Conservation (phyloP, 2,888 invertebrate genomes). For the Rutpela maculata region DNA sequence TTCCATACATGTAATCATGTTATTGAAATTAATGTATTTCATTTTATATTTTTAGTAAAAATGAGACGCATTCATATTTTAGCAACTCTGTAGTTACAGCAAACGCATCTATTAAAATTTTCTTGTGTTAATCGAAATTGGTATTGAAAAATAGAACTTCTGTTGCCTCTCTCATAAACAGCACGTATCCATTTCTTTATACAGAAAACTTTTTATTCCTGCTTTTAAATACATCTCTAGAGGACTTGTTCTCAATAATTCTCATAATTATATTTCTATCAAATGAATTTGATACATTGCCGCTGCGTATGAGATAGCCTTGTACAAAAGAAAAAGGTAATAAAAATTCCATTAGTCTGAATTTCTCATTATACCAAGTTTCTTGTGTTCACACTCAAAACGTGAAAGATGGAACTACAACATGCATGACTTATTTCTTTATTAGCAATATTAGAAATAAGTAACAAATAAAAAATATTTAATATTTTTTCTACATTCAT, state of each 20-base stretch:
- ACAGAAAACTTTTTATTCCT: too few species aligned
- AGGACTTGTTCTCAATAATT: neutral
- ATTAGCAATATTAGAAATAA: neutral
- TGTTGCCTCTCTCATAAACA: too few species aligned
- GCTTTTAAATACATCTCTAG: neutral
- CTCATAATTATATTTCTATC: neutral
- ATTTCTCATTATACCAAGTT: conserved; percentile 15
- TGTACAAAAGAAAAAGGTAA: conserved; percentile 13
- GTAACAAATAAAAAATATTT: neutral
- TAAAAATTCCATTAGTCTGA: conserved; percentile 28
- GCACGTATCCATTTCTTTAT: too few species aligned
- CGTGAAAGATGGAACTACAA: conserved; percentile 14
- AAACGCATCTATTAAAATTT: too few species aligned
- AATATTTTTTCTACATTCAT: neutral
- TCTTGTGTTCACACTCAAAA: conserved; percentile 18
- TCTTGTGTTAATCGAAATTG: too few species aligned
- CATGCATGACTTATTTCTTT: conserved; percentile 11
- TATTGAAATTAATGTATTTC: too few species aligned
- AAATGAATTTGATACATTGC: neutral
- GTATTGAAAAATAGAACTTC: too few species aligned
- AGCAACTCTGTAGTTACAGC: too few species aligned
- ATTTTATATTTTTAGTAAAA: too few species aligned
- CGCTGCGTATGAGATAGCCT: neutral
- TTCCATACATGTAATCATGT: too few species aligned
- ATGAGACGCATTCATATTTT: too few species aligned